These are phyloP conservation scores for Microdon myrmicae DNA, from an alignment of 2,888 invertebrate genomes.

Conservation along the genomic window DNA sequence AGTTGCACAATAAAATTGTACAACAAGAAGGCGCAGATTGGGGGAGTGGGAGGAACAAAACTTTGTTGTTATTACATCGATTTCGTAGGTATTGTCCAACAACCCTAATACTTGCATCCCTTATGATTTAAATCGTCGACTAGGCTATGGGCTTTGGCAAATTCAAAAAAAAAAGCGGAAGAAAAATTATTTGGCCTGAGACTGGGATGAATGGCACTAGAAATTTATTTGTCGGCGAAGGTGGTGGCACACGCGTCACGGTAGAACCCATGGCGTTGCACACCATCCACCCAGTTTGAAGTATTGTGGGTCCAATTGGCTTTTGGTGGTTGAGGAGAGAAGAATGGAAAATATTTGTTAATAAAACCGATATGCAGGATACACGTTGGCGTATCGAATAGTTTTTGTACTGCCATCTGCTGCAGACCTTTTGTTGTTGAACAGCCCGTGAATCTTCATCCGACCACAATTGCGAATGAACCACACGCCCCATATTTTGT, in stretches of 20 bases:
- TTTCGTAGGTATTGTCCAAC: conserved; percentile 27
- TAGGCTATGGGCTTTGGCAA: too few relatives aligned
- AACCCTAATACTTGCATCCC: conserved; percentile 36
- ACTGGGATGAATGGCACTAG: conserved; percentile 1
- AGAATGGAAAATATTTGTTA: conserved; percentile 16
- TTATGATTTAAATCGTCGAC: conserved; percentile 5
- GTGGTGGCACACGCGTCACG: conserved; percentile 28
- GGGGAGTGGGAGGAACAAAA: conserved; percentile 18
- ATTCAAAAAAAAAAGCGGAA: conserved; percentile 4
- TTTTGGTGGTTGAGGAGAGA: neutral
- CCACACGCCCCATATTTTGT: conserved; percentile 28
- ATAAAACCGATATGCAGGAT: conserved; percentile 23
- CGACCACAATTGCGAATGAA: conserved; percentile 20
- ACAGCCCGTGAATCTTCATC: conserved; percentile 10
- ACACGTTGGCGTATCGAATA: conserved; percentile 17
- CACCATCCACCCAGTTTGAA: neutral
- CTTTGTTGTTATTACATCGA: conserved; percentile 49
- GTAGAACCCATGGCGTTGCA: conserved; percentile 16
- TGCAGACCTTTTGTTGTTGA: conserved; percentile 20
- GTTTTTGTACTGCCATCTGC: conserved; percentile 36
- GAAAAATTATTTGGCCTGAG: conserved; percentile 1
- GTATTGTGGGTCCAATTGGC: conserved; percentile 11
- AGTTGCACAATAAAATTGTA: conserved; percentile 44
- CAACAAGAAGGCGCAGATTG: too few relatives aligned
- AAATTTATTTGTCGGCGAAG: conserved; percentile 25